These are phyloP conservation scores for Drosophila mercatorum DNA, from an alignment of 2,888 invertebrate genomes.

Conservation along the genomic window DNA sequence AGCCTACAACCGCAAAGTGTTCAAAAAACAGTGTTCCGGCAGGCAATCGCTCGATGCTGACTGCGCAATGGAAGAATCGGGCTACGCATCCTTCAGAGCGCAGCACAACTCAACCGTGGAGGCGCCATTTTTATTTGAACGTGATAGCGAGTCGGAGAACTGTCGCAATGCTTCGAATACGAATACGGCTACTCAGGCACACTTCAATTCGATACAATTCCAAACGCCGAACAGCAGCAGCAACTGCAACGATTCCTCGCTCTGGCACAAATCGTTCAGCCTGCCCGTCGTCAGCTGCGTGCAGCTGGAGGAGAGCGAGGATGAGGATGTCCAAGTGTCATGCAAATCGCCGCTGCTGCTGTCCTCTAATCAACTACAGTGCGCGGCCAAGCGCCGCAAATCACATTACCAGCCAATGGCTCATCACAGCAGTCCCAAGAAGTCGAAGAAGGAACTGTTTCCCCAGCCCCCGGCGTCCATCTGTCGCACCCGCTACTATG, in stretches of 20 bases:
- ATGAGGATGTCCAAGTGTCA: slow-evolving; percentile 9
- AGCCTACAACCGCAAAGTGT: slow-evolving; percentile 53
- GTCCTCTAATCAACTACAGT: slow-evolving; percentile 23
- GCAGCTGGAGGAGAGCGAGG: slow-evolving; percentile 17
- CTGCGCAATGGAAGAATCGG: slow-evolving; percentile 64
- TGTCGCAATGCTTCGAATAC: slow-evolving; percentile 62
- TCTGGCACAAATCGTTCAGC: slow-evolving; percentile 33
- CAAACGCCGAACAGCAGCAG: slow-evolving; percentile 50
- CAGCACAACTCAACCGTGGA: slow-evolving; percentile 70
- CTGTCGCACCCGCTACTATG: slow-evolving; percentile 57
- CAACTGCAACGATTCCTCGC: slow-evolving; percentile 7
- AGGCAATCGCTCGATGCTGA: slow-evolving; percentile 46
- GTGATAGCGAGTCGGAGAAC: slow-evolving; percentile 61
- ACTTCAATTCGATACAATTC: slow-evolving; percentile 37
- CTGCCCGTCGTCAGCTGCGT: slow-evolving; percentile 4
- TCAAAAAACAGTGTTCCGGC: slow-evolving; percentile 24
- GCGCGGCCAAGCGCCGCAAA: slow-evolving; percentile 54
- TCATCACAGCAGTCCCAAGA: slow-evolving; percentile 68
- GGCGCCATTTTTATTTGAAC: slow-evolving; percentile 71
- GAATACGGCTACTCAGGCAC: neutral
- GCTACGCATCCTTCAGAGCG: slow-evolving; percentile 64
- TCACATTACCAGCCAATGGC: slow-evolving; percentile 30
- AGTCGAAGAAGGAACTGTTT: slow-evolving; percentile 67
- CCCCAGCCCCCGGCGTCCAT: slow-evolving; percentile 24
- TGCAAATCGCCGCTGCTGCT: slow-evolving; percentile 42